Percentiles rank a stretch among this genome's conserved stretches.
Evolutionary conservation across 92 coral and sea anemone genomes (phyloP).

Genomic region (Nematostella vectensis): DNA sequence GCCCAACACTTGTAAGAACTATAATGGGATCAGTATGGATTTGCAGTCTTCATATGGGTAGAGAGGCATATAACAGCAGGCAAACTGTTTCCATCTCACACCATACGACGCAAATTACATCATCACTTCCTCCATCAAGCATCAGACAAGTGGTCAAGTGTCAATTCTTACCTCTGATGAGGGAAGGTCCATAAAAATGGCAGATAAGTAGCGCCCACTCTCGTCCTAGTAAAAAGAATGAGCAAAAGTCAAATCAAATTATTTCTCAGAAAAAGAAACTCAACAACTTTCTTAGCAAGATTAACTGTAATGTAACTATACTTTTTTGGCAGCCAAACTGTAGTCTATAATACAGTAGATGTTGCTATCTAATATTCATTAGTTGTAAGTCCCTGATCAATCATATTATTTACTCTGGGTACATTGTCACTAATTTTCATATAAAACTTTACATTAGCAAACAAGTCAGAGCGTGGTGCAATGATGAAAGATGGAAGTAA

Average conservation of each 20-base stretch:
- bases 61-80: not conserved
- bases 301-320: not conserved
- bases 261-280: not conserved
- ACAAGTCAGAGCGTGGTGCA: too few species aligned
- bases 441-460: too few species aligned
- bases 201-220: conserved; percentile 82
- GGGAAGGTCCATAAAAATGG: conserved; percentile 92
- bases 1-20: too few species aligned
- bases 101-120: conserved; percentile 35
- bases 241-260: not conserved
- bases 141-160: not conserved
- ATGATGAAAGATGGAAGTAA: too few species aligned
- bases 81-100: conserved; percentile 30
- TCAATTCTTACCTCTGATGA: conserved; percentile 67
- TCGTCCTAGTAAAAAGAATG: conserved; percentile 59
- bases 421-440: too few species aligned
- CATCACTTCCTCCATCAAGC: conserved; percentile 8
- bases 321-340: too few species aligned
- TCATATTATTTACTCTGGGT: too few species aligned
- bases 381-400: too few species aligned
- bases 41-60: not conserved
- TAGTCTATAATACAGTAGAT: too few species aligned
- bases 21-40: too few species aligned
- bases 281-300: not conserved
- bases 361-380: too few species aligned